phyloP scores from a whole-genome alignment of 2,888 invertebrate species.

The Drosophila acutilabella region DNA sequence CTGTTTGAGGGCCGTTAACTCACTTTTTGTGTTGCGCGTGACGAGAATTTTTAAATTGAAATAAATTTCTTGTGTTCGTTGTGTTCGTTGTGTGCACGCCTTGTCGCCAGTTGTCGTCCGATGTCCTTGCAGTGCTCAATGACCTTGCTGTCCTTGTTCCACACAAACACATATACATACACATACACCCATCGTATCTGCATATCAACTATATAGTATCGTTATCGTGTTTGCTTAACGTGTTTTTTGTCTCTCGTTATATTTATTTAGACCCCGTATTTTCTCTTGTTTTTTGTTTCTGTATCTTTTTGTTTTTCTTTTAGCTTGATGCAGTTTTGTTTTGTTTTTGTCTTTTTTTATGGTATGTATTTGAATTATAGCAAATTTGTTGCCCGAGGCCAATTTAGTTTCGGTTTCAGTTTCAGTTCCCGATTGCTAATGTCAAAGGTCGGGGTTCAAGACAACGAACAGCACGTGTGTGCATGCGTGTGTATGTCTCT shows the following conservation, averaged over 20 bases:
- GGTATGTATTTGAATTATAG: slow-evolving; percentile 69
- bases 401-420: slow-evolving; percentile 29
- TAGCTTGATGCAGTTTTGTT: slow-evolving; percentile 34
- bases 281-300: too few species aligned
- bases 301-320: slow-evolving; percentile 33
- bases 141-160: slow-evolving; percentile 53
- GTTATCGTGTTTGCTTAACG: slow-evolving; percentile 76
- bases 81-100: slow-evolving; percentile 44
- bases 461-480: slow-evolving; percentile 20
- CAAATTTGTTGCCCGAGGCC: slow-evolving; percentile 73
- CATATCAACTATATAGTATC: slow-evolving; percentile 62
- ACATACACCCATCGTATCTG: slow-evolving; percentile 19
- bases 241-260: slow-evolving; percentile 52
- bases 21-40: slow-evolving; percentile 71
- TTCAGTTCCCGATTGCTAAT: slow-evolving; percentile 53
- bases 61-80: slow-evolving; percentile 66
- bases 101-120: slow-evolving; percentile 50
- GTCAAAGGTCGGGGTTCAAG: slow-evolving; percentile 70
- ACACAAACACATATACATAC: slow-evolving; percentile 6
- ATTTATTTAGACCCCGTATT: too few species aligned
- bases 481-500: slow-evolving; percentile 7
- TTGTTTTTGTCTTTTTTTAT: slow-evolving; percentile 23
- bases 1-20: slow-evolving; percentile 49
- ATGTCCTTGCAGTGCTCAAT: slow-evolving; percentile 52
- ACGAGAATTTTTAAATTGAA: slow-evolving; percentile 79